Evolutionary conservation across 1,140 invertebrate species (phyloP), one percentile per base, ranked within the genome.

Genomic region (Eurosta solidaginis): DNA sequence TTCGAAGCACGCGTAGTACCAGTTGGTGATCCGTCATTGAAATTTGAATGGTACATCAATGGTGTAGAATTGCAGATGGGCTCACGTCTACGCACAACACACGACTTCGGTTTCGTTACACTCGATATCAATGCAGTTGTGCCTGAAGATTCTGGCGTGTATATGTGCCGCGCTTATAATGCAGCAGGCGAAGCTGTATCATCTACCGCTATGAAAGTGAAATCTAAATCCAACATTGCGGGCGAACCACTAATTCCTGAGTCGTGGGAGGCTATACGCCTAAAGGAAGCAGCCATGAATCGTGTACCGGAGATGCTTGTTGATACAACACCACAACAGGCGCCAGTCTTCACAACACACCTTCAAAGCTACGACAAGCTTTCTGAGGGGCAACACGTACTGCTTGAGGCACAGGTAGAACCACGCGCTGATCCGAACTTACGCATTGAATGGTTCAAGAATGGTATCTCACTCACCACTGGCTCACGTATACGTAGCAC

Each of bases 1-100:
- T 99, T 98, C 87, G 97, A 99, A 89, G 97, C 96, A 79, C 92
- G 96, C 54, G 96, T 99, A n/a, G 94, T 98, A 29, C 97, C 97
- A 45, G 95, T 97, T 78, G 97, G 97, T 7, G 98, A 98, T 89
- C 91, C 96, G 12, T 95, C 92, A 81, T 89, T 98, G 52, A 91
- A 93, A 83, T 97, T 97, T 81, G 95, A 98, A 88, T 98, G 97
- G 97, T 97, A 94, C 83, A 93, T 97, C 59, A 98, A 98, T 86
- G 97, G 96, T 80, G 92, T 96, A 20, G 94, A 96, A 90, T 89
- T 97, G 76, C 94, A 97, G 91, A 93, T 96, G 92, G 95, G 94
- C 82, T 96, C 96, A 76, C 91, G 96, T 77, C 94, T 97, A 89
- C 93, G 93, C 79, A 94, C 95, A 10, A 96, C 92, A 76, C 94